Conservation (phyloP, 2,888 invertebrate species). For the Bhutanitis thaidina region DNA sequence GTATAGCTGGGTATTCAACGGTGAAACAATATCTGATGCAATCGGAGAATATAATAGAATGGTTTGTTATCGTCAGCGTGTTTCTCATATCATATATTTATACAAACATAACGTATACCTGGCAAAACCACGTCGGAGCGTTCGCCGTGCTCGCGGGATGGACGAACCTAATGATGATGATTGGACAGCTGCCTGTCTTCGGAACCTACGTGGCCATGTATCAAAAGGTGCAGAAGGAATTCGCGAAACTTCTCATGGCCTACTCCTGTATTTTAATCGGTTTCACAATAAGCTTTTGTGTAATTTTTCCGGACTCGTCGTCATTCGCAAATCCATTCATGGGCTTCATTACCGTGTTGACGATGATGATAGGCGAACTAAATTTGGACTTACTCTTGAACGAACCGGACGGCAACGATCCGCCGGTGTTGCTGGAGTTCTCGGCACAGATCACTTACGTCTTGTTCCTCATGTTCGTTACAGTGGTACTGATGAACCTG, state of each 20-base stretch:
- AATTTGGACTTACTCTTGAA: conserved; percentile 87
- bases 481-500: conserved; percentile 91
- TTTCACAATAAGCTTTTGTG: conserved; percentile 93
- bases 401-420: conserved; percentile 87
- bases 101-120: conserved; percentile 85
- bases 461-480: conserved; percentile 89
- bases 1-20: conserved; percentile 89
- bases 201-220: conserved; percentile 96
- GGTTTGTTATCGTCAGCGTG: conserved; percentile 92
- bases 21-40: conserved; percentile 90
- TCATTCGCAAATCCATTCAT: conserved; percentile 92
- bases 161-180: conserved; percentile 95
- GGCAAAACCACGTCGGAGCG: conserved; percentile 93
- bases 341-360: conserved; percentile 90
- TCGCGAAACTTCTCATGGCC: conserved; percentile 91
- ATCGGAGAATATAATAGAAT: conserved; percentile 92
- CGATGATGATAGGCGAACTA: conserved; percentile 94
- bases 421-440: conserved; percentile 87
- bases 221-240: conserved; percentile 92
- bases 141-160: conserved; percentile 92
- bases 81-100: conserved; percentile 91
- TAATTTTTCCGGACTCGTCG: conserved; percentile 90
- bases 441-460: conserved; percentile 91
- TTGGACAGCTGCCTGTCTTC: conserved; percentile 92
- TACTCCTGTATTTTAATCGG: conserved; percentile 92